These are phyloP conservation scores for Eurystomus glaucurus DNA, from an alignment of 2,797 vertebrate genomes.

Conservation along the genomic window DNA sequence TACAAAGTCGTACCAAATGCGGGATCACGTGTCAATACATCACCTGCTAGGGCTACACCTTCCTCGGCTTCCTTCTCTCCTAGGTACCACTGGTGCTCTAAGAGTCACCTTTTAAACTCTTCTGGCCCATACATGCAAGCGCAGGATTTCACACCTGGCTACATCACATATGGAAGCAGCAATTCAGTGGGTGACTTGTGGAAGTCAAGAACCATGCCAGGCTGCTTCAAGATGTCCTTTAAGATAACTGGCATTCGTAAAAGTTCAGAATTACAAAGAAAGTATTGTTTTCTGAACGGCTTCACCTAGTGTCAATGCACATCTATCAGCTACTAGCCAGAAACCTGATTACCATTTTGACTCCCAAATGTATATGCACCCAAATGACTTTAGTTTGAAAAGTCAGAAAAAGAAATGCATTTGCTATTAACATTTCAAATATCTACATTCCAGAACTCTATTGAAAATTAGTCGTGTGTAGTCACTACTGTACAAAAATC, in stretches of 20 bases:
- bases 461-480: neutral
- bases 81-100: neutral
- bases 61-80: neutral
- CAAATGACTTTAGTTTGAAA: neutral
- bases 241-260: neutral
- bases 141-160: neutral
- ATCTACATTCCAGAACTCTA: neutral
- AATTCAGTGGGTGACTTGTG: neutral
- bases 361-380: neutral
- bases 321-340: neutral
- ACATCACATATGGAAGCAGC: neutral
- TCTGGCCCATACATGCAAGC: fast-evolving
- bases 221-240: neutral
- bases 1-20: neutral
- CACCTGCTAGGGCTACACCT: neutral
- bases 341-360: neutral
- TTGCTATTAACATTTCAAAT: neutral
- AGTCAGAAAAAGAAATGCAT: neutral
- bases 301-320: neutral
- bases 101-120: neutral
- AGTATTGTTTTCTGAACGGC: neutral
- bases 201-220: neutral
- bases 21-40: neutral
- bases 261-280: neutral
- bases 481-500: neutral